Conservation (phyloP, 2,888 invertebrate species). For the Cheilosia vernalis region DNA sequence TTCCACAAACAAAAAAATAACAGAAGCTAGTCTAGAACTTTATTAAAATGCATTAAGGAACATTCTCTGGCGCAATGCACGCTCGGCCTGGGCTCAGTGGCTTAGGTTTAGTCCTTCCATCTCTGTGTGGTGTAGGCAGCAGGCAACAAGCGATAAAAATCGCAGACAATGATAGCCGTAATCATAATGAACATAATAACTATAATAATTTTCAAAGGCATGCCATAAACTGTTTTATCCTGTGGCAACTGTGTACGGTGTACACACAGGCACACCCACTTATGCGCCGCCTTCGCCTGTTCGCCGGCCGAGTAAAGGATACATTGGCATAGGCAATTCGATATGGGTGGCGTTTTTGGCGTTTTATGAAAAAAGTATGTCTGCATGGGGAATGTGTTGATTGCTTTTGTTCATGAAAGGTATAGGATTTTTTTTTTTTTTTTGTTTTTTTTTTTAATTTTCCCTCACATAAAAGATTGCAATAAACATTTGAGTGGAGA, state of each 20-base stretch:
- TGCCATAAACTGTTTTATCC: conserved; percentile 73
- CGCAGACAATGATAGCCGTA: conserved; percentile 72
- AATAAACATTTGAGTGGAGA: conserved; percentile 38
- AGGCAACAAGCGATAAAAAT: conserved; percentile 72
- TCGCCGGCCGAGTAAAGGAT: background rate
- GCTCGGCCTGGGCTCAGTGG: conserved; percentile 13
- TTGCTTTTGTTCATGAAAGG: conserved; percentile 62
- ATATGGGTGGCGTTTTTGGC: conserved; percentile 9
- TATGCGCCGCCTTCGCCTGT: background rate
- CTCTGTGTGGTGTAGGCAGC: conserved; percentile 15
- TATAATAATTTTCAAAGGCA: conserved; percentile 72
- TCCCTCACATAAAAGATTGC: conserved; percentile 43
- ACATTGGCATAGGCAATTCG: conserved; percentile 37
- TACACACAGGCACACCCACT: conserved; percentile 18
- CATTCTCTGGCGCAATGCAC: conserved; percentile 17
- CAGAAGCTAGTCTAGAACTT: conserved; percentile 40
- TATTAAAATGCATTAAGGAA: conserved; percentile 70
- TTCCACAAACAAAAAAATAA: background rate
- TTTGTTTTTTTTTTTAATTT: conserved; percentile 39
- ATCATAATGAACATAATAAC: conserved; percentile 74
- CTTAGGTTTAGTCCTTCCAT: conserved; percentile 43
- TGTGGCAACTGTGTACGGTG: conserved; percentile 50
- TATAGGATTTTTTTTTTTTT: conserved; percentile 41
- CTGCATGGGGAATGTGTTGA: conserved; percentile 47
- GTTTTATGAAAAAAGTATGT: conserved; percentile 16